A percentile compares a stretch with the other conserved stretches of the same genome.
These are phyloP conservation scores for Tachypleus tridentatus DNA, from an alignment of 1,140 invertebrate genomes.

Conservation along the genomic window DNA sequence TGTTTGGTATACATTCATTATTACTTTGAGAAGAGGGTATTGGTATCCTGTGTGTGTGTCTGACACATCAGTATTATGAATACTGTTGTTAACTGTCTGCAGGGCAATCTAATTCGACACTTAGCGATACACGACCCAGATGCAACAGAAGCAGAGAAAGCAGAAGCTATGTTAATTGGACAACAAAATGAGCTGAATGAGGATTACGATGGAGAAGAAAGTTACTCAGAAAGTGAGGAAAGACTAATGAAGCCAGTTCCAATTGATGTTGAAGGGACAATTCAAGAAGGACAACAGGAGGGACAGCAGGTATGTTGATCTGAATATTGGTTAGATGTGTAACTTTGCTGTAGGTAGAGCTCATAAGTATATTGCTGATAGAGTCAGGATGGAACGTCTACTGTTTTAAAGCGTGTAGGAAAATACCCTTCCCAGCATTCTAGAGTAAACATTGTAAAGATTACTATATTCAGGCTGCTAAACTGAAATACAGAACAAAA, in stretches of 20 bases:
- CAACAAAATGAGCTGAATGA: constrained; percentile 21
- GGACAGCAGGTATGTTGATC: background rate
- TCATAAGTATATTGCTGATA: no score
- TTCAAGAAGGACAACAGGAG: constrained; percentile 25
- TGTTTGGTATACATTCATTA: background rate
- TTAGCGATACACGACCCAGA: constrained; percentile 83
- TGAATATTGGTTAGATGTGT: no score
- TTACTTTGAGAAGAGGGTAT: background rate
- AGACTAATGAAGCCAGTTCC: no score
- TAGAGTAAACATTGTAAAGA: no score
- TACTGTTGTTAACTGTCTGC: background rate
- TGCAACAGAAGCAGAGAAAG: constrained; percentile 58
- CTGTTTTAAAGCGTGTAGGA: no score
- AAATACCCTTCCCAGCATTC: no score
- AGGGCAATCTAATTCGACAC: constrained; percentile 82
- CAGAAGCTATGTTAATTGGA: constrained; percentile 54
- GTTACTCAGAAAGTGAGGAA: constrained; percentile 1
- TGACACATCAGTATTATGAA: no score
- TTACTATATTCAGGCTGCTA: no score
- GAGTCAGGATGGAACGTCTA: no score
- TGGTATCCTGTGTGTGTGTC: no score
- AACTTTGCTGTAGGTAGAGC: no score
- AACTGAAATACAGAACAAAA: no score
- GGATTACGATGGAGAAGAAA: constrained; percentile 24
- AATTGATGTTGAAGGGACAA: constrained; percentile 17